Evolutionary conservation across 2,113 vertebrate genomes (phyloP), one percentile per base, ranked within the genome.

Genomic region (Cyprinodon tularosa): DNA sequence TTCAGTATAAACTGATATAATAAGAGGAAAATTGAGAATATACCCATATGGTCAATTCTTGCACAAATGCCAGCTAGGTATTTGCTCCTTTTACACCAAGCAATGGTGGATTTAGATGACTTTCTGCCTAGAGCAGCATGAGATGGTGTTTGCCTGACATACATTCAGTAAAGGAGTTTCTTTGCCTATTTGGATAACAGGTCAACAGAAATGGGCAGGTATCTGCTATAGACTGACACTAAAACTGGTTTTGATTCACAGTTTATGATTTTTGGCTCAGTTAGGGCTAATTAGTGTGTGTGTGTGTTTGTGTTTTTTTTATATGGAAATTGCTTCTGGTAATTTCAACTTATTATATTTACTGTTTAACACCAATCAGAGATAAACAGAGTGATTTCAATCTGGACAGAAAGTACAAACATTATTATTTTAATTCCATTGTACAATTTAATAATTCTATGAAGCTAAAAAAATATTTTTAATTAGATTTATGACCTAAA

Each of bases 21-120:
- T 77, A 36, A 37, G 40, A 80, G 44, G 61, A 29, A 57, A 78
- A 67, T 37, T 4, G 68, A 50, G 67, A 74, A 72, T 45, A 68
- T 82, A 69, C 72, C 64, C 53, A 74, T 77, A 72, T 45, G 66
- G 15, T 4, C 15, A 53, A 20, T 57, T 57, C 20, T 20, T 57
- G 17, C 17, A 8, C 9, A 14, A 53, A 17, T 8, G 15, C 48
- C 48, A 53, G 48, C 5, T 6, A 17, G 17, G 48, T 7, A 53
- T 20, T 2, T 2, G 5, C 48, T 53, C 48, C 4, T 53, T 53
- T 17, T 20, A 17, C 15, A 17, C 48, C 15, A 53, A 53, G 48
- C 1, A 1, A 7, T 53, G 48, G 48, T 53, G 48, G 15, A 42
- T 42, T 42, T 42, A 6, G 42, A 42, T 4, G 29, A 29, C 29